Percentiles rank a stretch among this genome's conserved stretches.
phyloP scores from a whole-genome alignment of 2,797 vertebrate species.

The Schizopygopsis pylzovi region DNA sequence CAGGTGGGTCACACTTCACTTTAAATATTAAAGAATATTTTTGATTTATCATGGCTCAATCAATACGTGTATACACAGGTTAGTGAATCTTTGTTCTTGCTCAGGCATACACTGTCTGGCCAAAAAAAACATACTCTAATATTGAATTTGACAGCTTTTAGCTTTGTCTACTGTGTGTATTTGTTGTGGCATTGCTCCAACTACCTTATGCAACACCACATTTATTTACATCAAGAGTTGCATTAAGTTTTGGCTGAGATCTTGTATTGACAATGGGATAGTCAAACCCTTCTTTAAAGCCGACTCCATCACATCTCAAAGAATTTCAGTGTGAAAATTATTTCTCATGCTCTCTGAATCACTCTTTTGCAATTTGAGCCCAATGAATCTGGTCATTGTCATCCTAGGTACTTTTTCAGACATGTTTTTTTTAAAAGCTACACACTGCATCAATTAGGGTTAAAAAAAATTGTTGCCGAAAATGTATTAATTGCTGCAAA shows the following conservation, averaged over 20 bases:
- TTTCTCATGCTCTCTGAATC: neutral
- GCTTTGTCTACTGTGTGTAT: neutral
- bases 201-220: neutral
- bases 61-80: no score
- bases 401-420: neutral
- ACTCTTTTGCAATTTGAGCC: neutral
- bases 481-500: neutral
- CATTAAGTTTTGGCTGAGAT: neutral
- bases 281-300: neutral
- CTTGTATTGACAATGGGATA: neutral
- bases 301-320: neutral
- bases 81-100: neutral
- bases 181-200: neutral
- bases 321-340: neutral
- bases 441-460: neutral
- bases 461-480: neutral
- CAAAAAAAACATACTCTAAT: neutral
- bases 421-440: neutral
- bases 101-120: neutral
- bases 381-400: neutral
- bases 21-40: constrained; percentile 19
- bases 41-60: neutral
- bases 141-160: neutral
- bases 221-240: neutral
- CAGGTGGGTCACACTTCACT: constrained; percentile 78